phyloP scores from a whole-genome alignment of 2,888 invertebrate species.

The Cerceris ruficornis region DNA sequence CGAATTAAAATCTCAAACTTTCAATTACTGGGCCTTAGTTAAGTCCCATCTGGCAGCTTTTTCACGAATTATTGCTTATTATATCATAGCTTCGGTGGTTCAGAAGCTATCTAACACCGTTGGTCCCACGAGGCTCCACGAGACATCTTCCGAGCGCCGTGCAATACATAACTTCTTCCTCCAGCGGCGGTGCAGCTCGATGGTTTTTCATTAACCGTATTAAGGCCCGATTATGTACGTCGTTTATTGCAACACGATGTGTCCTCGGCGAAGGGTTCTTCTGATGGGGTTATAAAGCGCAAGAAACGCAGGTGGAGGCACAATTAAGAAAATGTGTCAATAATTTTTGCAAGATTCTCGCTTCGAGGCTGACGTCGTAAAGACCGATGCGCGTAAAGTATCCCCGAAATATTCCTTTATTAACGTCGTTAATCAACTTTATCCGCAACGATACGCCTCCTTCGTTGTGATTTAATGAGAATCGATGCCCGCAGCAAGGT shows the following conservation, averaged over 20 bases:
- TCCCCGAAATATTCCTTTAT: constrained; percentile 3
- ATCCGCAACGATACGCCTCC: neutral
- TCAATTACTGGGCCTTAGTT: too few species aligned
- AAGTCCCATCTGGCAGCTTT: too few species aligned
- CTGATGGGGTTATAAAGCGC: neutral
- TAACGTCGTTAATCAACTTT: constrained; percentile 2
- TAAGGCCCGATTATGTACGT: constrained; percentile 34
- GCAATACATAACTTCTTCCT: too few species aligned
- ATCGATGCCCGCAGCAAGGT: neutral
- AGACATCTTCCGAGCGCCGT: too few species aligned
- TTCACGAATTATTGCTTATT: too few species aligned
- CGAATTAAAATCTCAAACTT: too few species aligned
- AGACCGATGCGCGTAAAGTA: neutral
- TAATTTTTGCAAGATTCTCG: constrained; percentile 19
- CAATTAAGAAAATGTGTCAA: constrained; percentile 21
- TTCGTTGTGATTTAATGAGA: constrained; percentile 9
- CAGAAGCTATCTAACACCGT: too few species aligned
- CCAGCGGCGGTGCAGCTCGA: neutral
- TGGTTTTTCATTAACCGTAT: constrained; percentile 43
- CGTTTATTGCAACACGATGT: constrained; percentile 17
- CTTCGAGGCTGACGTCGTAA: neutral
- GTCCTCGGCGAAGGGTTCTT: neutral
- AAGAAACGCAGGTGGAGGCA: neutral
- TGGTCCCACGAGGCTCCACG: too few species aligned
- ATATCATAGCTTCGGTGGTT: too few species aligned